Conservation (phyloP, 37 sponge, comb jelly and placozoan species). For the Cladorhizidae sp. region DNA sequence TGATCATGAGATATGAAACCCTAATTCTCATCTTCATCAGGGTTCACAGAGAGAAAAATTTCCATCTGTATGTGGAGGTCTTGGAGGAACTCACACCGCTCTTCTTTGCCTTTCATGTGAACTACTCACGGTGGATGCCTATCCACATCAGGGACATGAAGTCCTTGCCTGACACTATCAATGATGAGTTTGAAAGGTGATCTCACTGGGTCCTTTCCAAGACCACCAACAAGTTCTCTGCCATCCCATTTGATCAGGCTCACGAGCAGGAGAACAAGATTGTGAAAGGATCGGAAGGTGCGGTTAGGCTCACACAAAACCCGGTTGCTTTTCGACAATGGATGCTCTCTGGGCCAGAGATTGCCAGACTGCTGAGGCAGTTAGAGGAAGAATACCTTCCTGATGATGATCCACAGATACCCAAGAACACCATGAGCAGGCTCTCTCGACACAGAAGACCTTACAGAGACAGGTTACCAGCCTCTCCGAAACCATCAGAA, state of each 20-base stretch:
- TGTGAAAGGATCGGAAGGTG: constrained; percentile 9
- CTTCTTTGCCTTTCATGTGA: constrained; percentile 10
- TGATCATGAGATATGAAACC: constrained; percentile 12
- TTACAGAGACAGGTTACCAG: neutral
- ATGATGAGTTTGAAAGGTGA: too few species aligned
- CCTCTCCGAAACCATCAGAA: neutral
- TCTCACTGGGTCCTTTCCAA: constrained; percentile 18
- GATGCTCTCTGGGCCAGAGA: constrained; percentile 22
- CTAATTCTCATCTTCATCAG: constrained; percentile 12
- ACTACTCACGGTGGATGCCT: constrained; percentile 20
- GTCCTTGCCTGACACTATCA: constrained; percentile 4
- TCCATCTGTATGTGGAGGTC: constrained; percentile 15
- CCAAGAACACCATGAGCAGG: neutral
- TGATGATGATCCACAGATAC: too few species aligned
- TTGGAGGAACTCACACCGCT: constrained; percentile 18
- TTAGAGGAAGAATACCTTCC: neutral
- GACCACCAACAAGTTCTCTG: constrained; percentile 9
- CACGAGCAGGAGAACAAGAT: constrained; percentile 4
- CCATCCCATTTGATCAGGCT: constrained; percentile 16
- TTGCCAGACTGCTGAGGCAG: constrained; percentile 3
- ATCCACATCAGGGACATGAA: constrained; percentile 21
- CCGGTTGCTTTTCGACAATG: constrained; percentile 4
- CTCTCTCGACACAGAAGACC: neutral
- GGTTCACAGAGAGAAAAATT: constrained; percentile 25
- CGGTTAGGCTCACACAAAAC: constrained; percentile 6